phyloP scores from a whole-genome alignment of 2,797 vertebrate species.

The Apogon hyalosoma region DNA sequence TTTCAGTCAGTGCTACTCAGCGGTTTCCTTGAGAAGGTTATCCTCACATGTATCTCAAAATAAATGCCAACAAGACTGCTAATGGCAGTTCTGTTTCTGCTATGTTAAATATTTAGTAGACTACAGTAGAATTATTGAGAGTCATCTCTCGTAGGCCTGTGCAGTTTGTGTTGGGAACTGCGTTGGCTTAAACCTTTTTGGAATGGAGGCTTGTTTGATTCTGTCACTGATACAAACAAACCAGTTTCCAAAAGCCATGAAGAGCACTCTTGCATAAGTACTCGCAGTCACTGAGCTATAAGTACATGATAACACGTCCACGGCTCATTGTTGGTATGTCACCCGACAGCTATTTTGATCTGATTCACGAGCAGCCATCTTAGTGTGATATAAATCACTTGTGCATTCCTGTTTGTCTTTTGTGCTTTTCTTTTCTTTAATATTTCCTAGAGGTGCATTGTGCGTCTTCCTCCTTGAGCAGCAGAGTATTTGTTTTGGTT shows the following conservation, averaged over 20 bases:
- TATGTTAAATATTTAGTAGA: slow-evolving; percentile 3
- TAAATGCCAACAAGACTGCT: slow-evolving; percentile 4
- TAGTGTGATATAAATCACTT: neutral
- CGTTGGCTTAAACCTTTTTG: slow-evolving; percentile 13
- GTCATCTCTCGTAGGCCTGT: slow-evolving; percentile 5
- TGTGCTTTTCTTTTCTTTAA: neutral
- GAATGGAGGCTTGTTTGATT: slow-evolving; percentile 25
- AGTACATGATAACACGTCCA: neutral
- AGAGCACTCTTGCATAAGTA: slow-evolving; percentile 43
- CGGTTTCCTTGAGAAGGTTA: slow-evolving; percentile 1
- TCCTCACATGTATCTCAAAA: slow-evolving; percentile 14
- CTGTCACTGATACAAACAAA: slow-evolving; percentile 54
- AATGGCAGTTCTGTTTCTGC: slow-evolving; percentile 4
- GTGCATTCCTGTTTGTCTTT: neutral
- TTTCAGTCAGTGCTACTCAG: slow-evolving; percentile 16
- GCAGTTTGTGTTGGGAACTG: slow-evolving; percentile 18
- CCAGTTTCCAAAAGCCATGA: slow-evolving; percentile 38
- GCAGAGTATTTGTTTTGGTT: slow-evolving; percentile 1
- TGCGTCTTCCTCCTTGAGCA: slow-evolving; percentile 7
- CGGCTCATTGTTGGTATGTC: neutral
- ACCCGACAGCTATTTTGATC: slow-evolving; percentile 19
- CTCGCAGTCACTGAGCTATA: neutral
- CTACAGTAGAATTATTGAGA: slow-evolving; percentile 5
- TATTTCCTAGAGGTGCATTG: neutral
- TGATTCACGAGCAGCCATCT: neutral